Percentiles rank a stretch among this genome's conserved stretches.
Evolutionary conservation across 2,888 invertebrate genomes (phyloP).

Genomic region (Ophion costatus): DNA sequence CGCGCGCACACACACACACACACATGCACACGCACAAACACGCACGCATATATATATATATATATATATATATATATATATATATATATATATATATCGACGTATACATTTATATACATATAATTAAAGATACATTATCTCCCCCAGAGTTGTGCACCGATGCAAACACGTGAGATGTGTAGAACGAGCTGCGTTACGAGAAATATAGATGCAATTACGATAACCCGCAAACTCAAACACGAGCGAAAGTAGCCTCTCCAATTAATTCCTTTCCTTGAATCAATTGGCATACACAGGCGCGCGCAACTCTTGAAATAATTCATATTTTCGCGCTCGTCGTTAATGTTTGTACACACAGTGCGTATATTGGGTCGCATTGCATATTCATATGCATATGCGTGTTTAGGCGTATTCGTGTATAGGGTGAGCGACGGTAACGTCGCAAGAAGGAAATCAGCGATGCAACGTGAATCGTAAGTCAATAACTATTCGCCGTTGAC

Average conservation of each 20-base stretch:
- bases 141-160: neutral
- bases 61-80: neutral
- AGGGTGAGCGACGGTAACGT: slow-evolving; percentile 63
- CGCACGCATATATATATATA: too few relatives aligned
- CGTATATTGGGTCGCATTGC: neutral
- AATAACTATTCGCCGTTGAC: slow-evolving; percentile 75
- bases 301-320: neutral
- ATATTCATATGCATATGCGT: neutral
- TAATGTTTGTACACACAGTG: too few relatives aligned
- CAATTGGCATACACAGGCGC: neutral
- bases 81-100: too few relatives aligned
- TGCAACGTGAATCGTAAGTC: slow-evolving; percentile 77
- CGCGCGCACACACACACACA: too few relatives aligned
- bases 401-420: neutral
- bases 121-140: slow-evolving; percentile 2
- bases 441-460: slow-evolving; percentile 77
- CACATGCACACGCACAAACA: too few relatives aligned
- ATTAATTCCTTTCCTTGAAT: slow-evolving; percentile 32
- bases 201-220: slow-evolving; percentile 31
- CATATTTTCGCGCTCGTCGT: too few relatives aligned
- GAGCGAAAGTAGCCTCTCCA: slow-evolving; percentile 10
- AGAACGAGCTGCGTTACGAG: slow-evolving; percentile 15
- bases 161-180: neutral
- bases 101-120: neutral
- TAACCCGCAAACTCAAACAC: slow-evolving; percentile 4